Conservation (phyloP, 2,797 vertebrate genomes). For the Enteromius fasciolatus region DNA sequence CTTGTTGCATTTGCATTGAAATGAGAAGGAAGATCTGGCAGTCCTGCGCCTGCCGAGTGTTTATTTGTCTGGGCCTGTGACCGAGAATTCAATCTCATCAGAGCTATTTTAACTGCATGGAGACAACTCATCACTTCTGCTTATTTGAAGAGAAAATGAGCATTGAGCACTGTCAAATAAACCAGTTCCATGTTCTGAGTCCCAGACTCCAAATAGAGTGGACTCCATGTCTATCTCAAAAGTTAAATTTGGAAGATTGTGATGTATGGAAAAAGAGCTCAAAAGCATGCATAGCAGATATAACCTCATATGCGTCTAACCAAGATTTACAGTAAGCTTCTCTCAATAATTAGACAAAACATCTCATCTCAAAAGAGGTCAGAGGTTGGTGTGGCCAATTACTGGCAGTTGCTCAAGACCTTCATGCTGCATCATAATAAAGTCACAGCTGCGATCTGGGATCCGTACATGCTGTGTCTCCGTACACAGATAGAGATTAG, state of each 20-base stretch:
- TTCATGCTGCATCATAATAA: slow-evolving; percentile 6
- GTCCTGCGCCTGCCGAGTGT: not conserved
- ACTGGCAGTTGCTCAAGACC: not conserved
- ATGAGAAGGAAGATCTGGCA: slow-evolving; percentile 41
- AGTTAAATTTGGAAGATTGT: slow-evolving; percentile 5
- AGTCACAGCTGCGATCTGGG: not conserved
- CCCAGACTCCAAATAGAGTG: slow-evolving; percentile 9
- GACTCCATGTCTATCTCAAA: slow-evolving; percentile 1
- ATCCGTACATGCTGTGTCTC: slow-evolving; percentile 5
- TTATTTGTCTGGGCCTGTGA: slow-evolving; percentile 43
- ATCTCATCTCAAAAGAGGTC: not conserved
- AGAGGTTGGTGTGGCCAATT: not conserved
- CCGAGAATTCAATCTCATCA: slow-evolving; percentile 40
- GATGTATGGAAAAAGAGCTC: not conserved
- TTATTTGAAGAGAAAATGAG: slow-evolving; percentile 50
- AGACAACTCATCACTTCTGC: slow-evolving; percentile 47
- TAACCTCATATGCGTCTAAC: not conserved
- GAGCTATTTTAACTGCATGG: slow-evolving; percentile 42
- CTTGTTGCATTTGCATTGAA: slow-evolving; percentile 33
- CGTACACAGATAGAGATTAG: slow-evolving; percentile 39
- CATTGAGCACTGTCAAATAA: slow-evolving; percentile 43
- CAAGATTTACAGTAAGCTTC: not conserved
- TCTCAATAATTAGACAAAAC: not conserved
- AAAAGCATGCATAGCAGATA: not conserved
- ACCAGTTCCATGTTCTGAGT: slow-evolving; percentile 21